Evolutionary conservation across 2,888 invertebrate species (phyloP).

Genomic region (Noctuana brunneofusca): DNA sequence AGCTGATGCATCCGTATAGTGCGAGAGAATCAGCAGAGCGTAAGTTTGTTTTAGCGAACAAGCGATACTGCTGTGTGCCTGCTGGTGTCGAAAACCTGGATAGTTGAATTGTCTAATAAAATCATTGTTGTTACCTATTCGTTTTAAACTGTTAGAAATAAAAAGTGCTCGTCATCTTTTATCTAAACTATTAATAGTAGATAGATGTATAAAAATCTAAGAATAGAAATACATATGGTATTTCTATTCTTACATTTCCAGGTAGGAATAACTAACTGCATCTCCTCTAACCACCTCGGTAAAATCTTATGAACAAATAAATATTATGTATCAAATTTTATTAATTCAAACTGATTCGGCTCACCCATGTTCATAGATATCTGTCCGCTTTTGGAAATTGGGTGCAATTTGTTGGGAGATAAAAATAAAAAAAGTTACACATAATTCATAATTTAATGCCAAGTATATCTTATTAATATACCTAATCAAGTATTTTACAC

Average conservation of each 20-base stretch:
- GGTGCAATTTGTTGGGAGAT: neutral
- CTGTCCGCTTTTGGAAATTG: neutral
- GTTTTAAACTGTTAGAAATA: neutral
- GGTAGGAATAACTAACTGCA: too few species aligned
- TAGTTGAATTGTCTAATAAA: slow-evolving; percentile 11
- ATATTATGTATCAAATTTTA: too few species aligned
- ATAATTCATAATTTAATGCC: slow-evolving; percentile 78
- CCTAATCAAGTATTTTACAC: slow-evolving; percentile 67
- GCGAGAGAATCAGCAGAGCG: slow-evolving; percentile 51
- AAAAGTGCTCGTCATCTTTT: neutral
- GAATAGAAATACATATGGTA: too few species aligned
- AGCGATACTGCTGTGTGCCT: slow-evolving; percentile 59
- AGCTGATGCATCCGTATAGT: slow-evolving; percentile 63
- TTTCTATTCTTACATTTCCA: too few species aligned
- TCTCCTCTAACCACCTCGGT: too few species aligned
- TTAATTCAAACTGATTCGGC: too few species aligned
- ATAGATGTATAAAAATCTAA: too few species aligned
- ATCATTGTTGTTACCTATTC: neutral
- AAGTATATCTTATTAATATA: slow-evolving; percentile 64
- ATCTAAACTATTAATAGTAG: neutral
- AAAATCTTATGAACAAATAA: too few species aligned
- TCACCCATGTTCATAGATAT: too few species aligned
- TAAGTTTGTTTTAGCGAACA: slow-evolving; percentile 45
- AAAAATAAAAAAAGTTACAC: slow-evolving; percentile 54
- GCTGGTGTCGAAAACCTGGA: slow-evolving; percentile 47